These are phyloP conservation scores for Terebella lapidaria DNA, from an alignment of 2,888 invertebrate genomes.

Conservation along the genomic window DNA sequence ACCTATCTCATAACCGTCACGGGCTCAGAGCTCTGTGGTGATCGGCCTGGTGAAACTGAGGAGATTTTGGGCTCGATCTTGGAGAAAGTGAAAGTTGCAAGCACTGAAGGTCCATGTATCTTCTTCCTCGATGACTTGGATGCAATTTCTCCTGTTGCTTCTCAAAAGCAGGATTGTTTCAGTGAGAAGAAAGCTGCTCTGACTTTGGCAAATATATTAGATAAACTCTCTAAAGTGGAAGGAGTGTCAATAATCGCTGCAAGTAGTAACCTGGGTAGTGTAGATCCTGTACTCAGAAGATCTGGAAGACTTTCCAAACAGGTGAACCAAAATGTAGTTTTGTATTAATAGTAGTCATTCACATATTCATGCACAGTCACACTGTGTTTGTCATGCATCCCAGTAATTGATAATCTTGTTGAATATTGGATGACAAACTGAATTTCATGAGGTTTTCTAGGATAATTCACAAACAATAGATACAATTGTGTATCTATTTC, in stretches of 20 bases:
- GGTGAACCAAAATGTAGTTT: no score
- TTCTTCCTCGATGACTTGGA: constrained; percentile 54
- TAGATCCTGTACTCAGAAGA: constrained; percentile 57
- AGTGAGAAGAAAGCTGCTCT: constrained; percentile 30
- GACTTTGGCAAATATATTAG: constrained; percentile 57
- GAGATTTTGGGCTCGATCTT: constrained; percentile 55
- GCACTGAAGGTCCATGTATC: constrained; percentile 50
- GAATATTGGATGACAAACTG: no score
- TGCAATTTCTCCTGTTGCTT: constrained; percentile 36
- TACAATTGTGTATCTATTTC: no score
- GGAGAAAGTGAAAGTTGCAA: constrained; percentile 50
- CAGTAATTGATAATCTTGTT: no score
- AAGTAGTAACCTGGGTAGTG: constrained; percentile 55
- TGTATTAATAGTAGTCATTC: no score
- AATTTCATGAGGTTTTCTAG: no score
- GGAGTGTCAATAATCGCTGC: constrained; percentile 59
- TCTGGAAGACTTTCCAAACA: constrained; percentile 61
- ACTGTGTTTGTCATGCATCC: no score
- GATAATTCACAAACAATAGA: no score
- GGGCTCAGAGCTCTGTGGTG: constrained; percentile 54
- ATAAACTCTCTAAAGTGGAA: constrained; percentile 49
- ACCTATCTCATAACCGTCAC: constrained; percentile 56
- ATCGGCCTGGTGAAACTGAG: constrained; percentile 60
- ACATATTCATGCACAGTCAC: no score
- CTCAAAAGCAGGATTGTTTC: no score